Percentiles rank a stretch among this genome's conserved stretches.
Conservation (phyloP, 92 coral and sea anemone genomes). For the Muricea muricata region DNA sequence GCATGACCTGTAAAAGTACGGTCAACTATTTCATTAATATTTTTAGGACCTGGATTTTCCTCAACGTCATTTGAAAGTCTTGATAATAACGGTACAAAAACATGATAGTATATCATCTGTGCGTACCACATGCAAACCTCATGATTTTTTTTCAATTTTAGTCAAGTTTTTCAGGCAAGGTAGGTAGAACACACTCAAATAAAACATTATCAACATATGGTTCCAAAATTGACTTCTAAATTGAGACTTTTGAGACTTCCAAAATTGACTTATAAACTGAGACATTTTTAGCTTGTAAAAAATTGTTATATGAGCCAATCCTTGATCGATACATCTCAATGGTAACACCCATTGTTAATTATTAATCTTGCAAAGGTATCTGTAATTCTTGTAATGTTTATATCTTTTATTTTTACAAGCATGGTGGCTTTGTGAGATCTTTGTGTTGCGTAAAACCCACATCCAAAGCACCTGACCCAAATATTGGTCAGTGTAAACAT, state of each 20-base stretch:
- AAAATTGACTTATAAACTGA: no score
- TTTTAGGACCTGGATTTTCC: slow-evolving; percentile 34
- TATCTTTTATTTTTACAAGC: no score
- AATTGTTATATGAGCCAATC: slow-evolving; percentile 8
- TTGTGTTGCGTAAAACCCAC: no score
- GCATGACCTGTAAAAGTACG: slow-evolving; percentile 5
- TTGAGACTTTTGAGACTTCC: background rate
- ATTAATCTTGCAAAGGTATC: no score
- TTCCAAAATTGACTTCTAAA: slow-evolving; percentile 20
- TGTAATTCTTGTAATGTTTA: no score
- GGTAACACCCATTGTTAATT: slow-evolving; percentile 16
- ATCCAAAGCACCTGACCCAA: no score
- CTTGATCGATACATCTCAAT: background rate
- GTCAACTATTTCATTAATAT: slow-evolving; percentile 11
- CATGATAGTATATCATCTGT: slow-evolving; percentile 29
- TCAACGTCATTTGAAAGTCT: no score
- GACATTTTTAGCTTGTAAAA: no score
- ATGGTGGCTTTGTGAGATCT: no score
- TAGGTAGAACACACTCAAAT: slow-evolving; percentile 7
- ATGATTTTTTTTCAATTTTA: background rate
- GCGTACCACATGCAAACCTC: background rate
- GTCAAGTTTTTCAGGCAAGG: background rate
- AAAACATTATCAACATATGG: slow-evolving; percentile 23
- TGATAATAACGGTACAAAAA: slow-evolving; percentile 16
- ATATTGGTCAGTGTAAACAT: no score